A percentile compares a stretch with the other conserved stretches of the same genome.
phyloP scores from a whole-genome alignment of 2,113 vertebrate species.

The Calcarius ornatus region DNA sequence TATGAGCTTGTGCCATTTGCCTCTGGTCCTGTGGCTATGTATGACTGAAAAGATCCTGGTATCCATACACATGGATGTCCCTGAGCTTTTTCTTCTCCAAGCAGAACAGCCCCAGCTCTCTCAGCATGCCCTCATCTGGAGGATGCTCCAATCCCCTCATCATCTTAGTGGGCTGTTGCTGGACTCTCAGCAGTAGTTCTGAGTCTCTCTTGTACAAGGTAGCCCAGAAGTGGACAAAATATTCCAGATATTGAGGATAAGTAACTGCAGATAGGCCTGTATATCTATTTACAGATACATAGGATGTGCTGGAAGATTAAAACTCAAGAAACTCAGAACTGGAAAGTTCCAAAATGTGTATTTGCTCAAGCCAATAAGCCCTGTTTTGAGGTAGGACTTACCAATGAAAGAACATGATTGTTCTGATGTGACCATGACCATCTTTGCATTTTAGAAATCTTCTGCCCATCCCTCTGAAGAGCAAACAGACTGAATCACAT shows the following conservation, averaged over 20 bases:
- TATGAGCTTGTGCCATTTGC: background rate
- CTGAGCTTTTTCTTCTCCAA: background rate
- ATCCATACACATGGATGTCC: background rate
- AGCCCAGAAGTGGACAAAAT: background rate
- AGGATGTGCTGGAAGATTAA: background rate
- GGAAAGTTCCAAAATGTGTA: background rate
- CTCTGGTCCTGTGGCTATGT: background rate
- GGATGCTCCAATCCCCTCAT: background rate
- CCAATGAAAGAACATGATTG: background rate
- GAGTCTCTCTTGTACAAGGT: background rate
- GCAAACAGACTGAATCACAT: background rate
- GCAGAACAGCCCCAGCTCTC: background rate
- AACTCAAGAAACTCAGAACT: background rate
- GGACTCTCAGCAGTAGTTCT: background rate
- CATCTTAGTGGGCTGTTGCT: background rate
- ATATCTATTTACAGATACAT: background rate
- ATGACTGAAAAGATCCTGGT: background rate
- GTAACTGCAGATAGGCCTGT: background rate
- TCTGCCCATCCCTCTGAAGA: background rate
- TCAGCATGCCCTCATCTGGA: accelerated
- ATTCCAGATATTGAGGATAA: background rate
- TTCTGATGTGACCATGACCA: background rate
- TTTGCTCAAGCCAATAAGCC: background rate
- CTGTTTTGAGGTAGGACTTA: background rate
- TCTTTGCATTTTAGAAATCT: background rate